These are phyloP conservation scores for Ditylenchus weischeri DNA, from an alignment of 2,888 invertebrate genomes.

Conservation along the genomic window DNA sequence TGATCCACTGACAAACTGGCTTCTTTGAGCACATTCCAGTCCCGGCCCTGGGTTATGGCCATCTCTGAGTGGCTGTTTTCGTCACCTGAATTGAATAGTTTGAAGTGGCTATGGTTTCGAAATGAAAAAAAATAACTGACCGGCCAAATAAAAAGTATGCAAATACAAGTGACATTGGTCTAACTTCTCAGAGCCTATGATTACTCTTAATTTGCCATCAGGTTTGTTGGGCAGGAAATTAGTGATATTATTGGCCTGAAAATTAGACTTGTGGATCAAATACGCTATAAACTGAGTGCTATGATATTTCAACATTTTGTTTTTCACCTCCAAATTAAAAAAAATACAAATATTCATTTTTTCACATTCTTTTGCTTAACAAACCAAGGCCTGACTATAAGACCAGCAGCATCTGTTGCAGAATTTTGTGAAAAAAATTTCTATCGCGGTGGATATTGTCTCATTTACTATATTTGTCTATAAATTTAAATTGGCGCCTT, in stretches of 20 bases:
- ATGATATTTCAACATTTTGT: no score
- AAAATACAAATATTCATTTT: no score
- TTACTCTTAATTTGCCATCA: slow-evolving; percentile 26
- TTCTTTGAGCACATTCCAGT: slow-evolving; percentile 47
- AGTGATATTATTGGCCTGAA: slow-evolving; percentile 33
- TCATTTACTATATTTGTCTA: no score
- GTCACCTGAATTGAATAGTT: background rate
- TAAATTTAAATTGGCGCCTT: no score
- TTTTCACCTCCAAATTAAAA: no score
- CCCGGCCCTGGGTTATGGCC: slow-evolving; percentile 30
- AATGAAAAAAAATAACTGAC: background rate
- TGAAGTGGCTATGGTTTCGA: background rate
- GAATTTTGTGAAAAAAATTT: no score
- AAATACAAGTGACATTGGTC: slow-evolving; percentile 37
- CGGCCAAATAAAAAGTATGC: slow-evolving; percentile 15
- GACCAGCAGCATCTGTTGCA: no score
- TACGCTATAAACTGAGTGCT: no score
- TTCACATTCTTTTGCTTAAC: no score
- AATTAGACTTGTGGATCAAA: background rate
- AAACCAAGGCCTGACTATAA: no score
- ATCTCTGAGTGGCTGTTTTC: slow-evolving; percentile 7
- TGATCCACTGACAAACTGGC: slow-evolving; percentile 41
- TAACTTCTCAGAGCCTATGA: slow-evolving; percentile 40
- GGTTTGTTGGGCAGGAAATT: slow-evolving; percentile 15
- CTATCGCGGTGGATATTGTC: no score